These are phyloP conservation scores for Carduelis carduelis DNA, from an alignment of 2,797 vertebrate genomes.

Conservation along the genomic window DNA sequence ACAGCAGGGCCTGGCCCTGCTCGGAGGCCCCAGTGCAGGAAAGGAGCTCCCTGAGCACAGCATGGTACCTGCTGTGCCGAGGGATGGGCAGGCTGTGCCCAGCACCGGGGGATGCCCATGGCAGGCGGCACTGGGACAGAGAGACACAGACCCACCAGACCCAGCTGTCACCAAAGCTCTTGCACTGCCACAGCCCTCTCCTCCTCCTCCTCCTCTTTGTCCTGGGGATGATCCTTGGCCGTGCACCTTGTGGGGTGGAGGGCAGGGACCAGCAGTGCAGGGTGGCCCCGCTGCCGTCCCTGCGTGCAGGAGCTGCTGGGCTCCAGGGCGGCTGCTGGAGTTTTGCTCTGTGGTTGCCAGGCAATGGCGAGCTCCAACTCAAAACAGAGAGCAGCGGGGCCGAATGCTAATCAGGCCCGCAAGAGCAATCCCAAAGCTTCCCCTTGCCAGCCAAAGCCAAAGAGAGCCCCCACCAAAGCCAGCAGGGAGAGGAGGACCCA, in stretches of 20 bases:
- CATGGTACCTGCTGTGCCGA: accelerated
- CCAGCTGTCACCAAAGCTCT: neutral
- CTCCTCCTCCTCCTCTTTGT: neutral
- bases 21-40: accelerated
- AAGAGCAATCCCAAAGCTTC: neutral
- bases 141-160: neutral
- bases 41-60: accelerated
- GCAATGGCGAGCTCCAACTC: slow-evolving; percentile 22
- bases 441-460: neutral
- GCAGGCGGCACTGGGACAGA: accelerated
- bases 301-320: accelerated
- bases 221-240: neutral
- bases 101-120: accelerated
- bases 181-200: neutral
- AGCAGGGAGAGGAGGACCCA: neutral
- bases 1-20: accelerated
- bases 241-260: accelerated
- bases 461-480: neutral
- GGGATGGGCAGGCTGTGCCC: neutral
- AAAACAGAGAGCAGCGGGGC: neutral
- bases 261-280: accelerated
- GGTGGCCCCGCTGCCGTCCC: accelerated
- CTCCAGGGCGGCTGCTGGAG: slow-evolving; percentile 30
- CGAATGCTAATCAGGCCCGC: slow-evolving; percentile 42
- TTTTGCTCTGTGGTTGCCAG: slow-evolving; percentile 61